These are phyloP conservation scores for Saturnia pavonia DNA, from an alignment of 2,888 invertebrate genomes.

Conservation along the genomic window DNA sequence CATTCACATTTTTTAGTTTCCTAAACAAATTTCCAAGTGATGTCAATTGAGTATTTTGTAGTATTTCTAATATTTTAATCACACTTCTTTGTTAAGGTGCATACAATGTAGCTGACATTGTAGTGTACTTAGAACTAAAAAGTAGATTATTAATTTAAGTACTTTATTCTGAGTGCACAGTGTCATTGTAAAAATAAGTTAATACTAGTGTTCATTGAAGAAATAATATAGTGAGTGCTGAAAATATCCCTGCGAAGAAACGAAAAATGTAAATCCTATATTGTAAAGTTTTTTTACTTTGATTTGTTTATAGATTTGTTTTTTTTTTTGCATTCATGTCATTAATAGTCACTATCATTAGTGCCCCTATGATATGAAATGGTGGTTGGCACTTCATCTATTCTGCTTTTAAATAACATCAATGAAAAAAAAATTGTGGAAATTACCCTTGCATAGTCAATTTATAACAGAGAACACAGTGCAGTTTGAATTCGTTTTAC, in stretches of 20 bases:
- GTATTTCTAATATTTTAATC: background rate
- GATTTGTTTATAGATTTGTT: background rate
- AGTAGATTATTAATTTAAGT: background rate
- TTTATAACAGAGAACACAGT: background rate
- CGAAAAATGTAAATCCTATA: background rate
- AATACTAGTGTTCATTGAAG: background rate
- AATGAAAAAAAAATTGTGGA: too few relatives aligned
- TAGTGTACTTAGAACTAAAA: background rate
- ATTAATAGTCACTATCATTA: too few relatives aligned
- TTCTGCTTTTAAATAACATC: background rate
- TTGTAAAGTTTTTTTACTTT: background rate
- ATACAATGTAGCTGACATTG: background rate
- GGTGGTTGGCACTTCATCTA: background rate
- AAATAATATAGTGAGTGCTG: background rate
- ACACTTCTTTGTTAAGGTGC: background rate
- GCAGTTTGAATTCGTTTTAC: too few relatives aligned
- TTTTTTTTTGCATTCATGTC: background rate
- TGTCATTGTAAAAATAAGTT: slow-evolving; percentile 3
- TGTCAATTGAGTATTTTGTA: too few relatives aligned
- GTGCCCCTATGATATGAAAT: background rate
- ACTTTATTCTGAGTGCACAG: background rate
- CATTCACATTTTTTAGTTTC: background rate
- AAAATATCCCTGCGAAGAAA: background rate
- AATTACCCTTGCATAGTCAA: too few relatives aligned
- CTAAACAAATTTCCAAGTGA: background rate